A percentile compares a stretch with the other conserved stretches of the same genome.
phyloP scores from a whole-genome alignment of 2,113 vertebrate species.

The Ariopsis seemanni region DNA sequence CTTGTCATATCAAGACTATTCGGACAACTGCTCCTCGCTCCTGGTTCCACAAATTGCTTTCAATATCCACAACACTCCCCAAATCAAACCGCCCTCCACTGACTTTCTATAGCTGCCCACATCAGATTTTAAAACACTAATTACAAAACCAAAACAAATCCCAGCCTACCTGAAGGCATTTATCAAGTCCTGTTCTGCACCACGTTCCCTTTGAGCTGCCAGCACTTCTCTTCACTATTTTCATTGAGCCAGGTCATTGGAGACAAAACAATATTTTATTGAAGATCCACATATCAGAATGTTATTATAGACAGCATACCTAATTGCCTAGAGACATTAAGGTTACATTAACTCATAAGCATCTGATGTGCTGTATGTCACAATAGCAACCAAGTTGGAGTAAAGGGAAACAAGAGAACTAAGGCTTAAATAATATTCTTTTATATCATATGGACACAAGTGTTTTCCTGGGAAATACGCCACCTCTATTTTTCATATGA shows the following conservation, averaged over 20 bases:
- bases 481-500: too few species aligned
- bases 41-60: background rate
- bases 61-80: background rate
- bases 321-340: too few species aligned
- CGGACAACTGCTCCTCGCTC: too few species aligned
- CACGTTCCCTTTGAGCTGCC: background rate
- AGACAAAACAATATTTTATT: too few species aligned
- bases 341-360: too few species aligned
- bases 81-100: background rate
- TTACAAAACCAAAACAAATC: background rate
- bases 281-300: too few species aligned
- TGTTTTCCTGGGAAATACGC: too few species aligned
- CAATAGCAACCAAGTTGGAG: background rate
- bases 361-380: background rate
- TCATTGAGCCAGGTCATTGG: too few species aligned
- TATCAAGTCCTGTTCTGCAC: background rate
- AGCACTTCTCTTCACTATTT: background rate
- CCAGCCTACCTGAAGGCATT: background rate
- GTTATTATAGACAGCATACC: too few species aligned
- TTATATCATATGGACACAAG: too few species aligned
- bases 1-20: background rate
- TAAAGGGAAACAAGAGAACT: too few species aligned
- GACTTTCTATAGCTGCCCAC: background rate
- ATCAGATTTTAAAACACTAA: background rate
- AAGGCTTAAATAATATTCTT: too few species aligned